Conservation (phyloP, 2,797 vertebrate species). For the Characodon lateralis region DNA sequence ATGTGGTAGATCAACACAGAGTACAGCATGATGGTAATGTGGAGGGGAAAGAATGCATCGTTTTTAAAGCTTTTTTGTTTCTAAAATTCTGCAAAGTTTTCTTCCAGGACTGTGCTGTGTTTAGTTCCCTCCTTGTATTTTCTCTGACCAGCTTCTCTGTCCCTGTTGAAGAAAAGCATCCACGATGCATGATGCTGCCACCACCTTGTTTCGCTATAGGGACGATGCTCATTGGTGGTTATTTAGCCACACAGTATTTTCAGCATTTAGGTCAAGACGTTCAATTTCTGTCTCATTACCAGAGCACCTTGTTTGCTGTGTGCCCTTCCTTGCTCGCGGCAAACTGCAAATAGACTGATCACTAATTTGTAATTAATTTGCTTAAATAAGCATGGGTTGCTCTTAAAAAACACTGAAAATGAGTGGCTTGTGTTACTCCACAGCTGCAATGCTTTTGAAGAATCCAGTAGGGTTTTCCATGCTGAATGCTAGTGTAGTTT, state of each 20-base stretch:
- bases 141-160: background rate
- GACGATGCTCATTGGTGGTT: too few species aligned
- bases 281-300: background rate
- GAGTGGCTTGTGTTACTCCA: background rate
- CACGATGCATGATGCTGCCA: background rate
- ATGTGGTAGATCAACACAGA: background rate
- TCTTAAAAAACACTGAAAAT: background rate
- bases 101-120: background rate
- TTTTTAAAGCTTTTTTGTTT: background rate
- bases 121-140: background rate
- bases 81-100: background rate
- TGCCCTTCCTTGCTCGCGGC: background rate
- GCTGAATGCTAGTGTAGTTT: background rate
- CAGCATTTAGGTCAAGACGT: too few species aligned
- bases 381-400: background rate
- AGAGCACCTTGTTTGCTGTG: background rate
- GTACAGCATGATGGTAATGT: background rate
- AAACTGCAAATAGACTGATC: background rate
- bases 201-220: background rate
- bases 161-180: too few species aligned
- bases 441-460: background rate
- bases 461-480: background rate
- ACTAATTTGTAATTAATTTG: background rate
- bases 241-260: too few species aligned
- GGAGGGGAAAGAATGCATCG: background rate